Conservation (phyloP, 2,113 vertebrate species). For the Todiramphus saurophagus region DNA sequence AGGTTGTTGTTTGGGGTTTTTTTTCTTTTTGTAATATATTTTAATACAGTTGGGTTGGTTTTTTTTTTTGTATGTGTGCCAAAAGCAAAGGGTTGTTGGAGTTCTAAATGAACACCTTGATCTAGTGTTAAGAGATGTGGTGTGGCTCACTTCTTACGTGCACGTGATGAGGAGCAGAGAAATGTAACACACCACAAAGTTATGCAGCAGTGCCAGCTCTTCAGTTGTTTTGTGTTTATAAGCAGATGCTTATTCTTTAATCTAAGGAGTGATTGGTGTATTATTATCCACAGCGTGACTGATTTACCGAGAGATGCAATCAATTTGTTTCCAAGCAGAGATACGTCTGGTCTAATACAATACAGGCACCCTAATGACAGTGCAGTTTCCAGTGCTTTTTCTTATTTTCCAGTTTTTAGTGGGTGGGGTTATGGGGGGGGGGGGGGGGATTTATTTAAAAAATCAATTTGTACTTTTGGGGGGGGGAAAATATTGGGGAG, state of each 20-base stretch:
- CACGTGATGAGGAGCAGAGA: background rate
- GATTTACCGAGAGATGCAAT: slow-evolving; percentile 36
- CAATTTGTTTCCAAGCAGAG: slow-evolving; percentile 28
- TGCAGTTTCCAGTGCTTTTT: background rate
- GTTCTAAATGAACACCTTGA: background rate
- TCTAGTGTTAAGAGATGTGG: background rate
- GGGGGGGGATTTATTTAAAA: too few species aligned
- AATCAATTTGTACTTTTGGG: too few species aligned
- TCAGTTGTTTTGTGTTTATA: slow-evolving; percentile 31
- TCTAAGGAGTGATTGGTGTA: background rate
- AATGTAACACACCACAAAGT: background rate
- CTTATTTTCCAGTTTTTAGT: background rate
- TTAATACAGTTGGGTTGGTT: background rate
- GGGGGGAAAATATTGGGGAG: too few species aligned
- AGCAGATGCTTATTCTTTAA: slow-evolving; percentile 39
- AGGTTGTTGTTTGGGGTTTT: background rate
- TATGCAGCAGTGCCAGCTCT: background rate
- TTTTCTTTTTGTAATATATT: background rate
- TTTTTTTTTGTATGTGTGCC: background rate
- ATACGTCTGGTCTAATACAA: slow-evolving; percentile 3
- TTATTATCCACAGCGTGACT: background rate
- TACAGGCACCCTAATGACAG: background rate
- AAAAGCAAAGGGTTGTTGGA: background rate
- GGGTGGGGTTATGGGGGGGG: background rate
- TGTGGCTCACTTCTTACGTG: background rate